Conservation (phyloP, 2,888 invertebrate species). For the Nemotelus nigrinus region DNA sequence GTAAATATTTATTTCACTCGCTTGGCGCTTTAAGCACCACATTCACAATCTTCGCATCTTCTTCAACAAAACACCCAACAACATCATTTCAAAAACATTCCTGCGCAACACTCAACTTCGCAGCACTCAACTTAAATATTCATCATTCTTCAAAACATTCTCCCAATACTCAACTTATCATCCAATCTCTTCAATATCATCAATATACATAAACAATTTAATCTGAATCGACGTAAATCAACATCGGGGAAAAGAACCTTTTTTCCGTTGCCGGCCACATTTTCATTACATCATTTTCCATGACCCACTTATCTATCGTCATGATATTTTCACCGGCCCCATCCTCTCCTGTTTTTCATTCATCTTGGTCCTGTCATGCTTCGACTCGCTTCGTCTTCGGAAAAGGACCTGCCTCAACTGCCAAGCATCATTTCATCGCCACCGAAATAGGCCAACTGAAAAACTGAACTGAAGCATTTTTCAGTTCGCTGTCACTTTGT, state of each 20-base stretch:
- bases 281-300: constrained; percentile 29
- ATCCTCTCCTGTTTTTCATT: neutral
- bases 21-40: too few species aligned
- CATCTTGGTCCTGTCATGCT: too few species aligned
- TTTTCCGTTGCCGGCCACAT: constrained; percentile 3
- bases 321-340: neutral
- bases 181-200: neutral
- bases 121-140: too few species aligned
- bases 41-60: too few species aligned
- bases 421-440: neutral
- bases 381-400: too few species aligned
- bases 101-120: too few species aligned
- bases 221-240: constrained; percentile 34
- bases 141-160: neutral
- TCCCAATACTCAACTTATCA: neutral
- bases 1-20: too few species aligned
- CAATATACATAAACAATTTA: constrained; percentile 27
- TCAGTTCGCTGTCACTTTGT: too few species aligned
- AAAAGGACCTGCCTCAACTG: neutral
- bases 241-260: constrained; percentile 9
- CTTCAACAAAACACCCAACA: neutral
- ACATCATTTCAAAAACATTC: neutral
- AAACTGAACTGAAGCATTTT: neutral
- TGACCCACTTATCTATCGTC: neutral
- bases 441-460: constrained; percentile 16